These are phyloP conservation scores for Bufotes viridis DNA, from an alignment of 2,797 vertebrate genomes.

Conservation along the genomic window DNA sequence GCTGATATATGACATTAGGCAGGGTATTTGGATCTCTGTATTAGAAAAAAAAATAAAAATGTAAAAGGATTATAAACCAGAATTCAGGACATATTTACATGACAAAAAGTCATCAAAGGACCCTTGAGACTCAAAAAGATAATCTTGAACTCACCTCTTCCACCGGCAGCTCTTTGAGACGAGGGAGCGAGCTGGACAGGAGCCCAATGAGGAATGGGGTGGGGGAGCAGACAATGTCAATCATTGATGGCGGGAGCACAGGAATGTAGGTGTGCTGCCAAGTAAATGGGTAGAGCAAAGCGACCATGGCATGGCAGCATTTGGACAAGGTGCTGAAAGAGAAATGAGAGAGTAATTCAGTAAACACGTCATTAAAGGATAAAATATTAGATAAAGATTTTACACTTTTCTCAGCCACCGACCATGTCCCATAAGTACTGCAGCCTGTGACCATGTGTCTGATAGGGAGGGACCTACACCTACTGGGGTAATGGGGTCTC, in stretches of 20 bases:
- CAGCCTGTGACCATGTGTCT: too few relatives aligned
- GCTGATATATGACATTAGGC: background rate
- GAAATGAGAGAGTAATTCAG: background rate
- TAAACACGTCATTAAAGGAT: background rate
- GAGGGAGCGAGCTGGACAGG: constrained; percentile 90
- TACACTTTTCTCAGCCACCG: too few relatives aligned
- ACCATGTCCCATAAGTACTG: too few relatives aligned
- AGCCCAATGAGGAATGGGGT: constrained; percentile 96
- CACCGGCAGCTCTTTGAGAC: constrained; percentile 91
- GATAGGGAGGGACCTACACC: too few relatives aligned
- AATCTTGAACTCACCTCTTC: constrained; percentile 83
- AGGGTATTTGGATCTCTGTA: background rate
- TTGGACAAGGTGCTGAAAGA: constrained; percentile 89
- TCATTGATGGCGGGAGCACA: constrained; percentile 92
- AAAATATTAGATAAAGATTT: background rate
- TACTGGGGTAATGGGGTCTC: too few relatives aligned
- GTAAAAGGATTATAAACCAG: background rate
- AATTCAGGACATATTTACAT: too few relatives aligned
- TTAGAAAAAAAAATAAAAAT: background rate
- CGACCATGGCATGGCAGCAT: constrained; percentile 94
- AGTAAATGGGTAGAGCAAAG: constrained; percentile 93
- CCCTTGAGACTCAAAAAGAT: background rate
- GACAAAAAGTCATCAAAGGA: too few relatives aligned
- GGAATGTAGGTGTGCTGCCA: constrained; percentile 99
- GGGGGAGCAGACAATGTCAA: constrained; percentile 96